phyloP scores from a whole-genome alignment of 2,888 invertebrate genomes.

The Tipula confusa region DNA sequence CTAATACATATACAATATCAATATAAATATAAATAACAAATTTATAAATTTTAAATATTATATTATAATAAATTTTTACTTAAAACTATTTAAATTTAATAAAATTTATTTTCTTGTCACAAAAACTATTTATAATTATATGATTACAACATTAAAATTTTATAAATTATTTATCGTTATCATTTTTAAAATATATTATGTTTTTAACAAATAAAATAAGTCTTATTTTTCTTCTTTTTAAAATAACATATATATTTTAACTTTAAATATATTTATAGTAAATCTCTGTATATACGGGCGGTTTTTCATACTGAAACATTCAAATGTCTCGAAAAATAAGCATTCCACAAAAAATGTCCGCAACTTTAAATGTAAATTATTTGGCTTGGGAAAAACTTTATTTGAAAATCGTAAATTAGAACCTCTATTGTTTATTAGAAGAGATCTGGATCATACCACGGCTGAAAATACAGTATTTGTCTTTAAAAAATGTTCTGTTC shows the following conservation, averaged over 20 bases:
- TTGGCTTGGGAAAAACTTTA: too few relatives aligned
- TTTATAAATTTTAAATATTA: background rate
- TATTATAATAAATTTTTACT: background rate
- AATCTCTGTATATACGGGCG: background rate
- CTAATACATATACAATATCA: background rate
- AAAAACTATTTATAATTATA: background rate
- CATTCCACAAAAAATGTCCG: too few relatives aligned
- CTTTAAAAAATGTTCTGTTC: too few relatives aligned
- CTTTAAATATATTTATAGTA: background rate
- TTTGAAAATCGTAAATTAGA: too few relatives aligned
- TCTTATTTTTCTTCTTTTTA: background rate
- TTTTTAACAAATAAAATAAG: background rate
- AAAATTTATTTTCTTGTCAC: background rate
- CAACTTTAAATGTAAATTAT: too few relatives aligned
- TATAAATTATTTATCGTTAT: background rate
- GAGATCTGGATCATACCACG: too few relatives aligned
- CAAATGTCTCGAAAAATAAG: too few relatives aligned
- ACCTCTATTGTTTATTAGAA: too few relatives aligned
- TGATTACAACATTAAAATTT: background rate
- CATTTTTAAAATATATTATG: background rate
- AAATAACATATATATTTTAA: too few relatives aligned
- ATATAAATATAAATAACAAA: background rate
- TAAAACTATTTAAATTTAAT: background rate
- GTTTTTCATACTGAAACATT: too few relatives aligned
- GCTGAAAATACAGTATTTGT: too few relatives aligned